Evolutionary conservation across 1,140 invertebrate genomes (phyloP), one percentile per base, ranked within the genome.

Genomic region (Medauroidea extradentata): DNA sequence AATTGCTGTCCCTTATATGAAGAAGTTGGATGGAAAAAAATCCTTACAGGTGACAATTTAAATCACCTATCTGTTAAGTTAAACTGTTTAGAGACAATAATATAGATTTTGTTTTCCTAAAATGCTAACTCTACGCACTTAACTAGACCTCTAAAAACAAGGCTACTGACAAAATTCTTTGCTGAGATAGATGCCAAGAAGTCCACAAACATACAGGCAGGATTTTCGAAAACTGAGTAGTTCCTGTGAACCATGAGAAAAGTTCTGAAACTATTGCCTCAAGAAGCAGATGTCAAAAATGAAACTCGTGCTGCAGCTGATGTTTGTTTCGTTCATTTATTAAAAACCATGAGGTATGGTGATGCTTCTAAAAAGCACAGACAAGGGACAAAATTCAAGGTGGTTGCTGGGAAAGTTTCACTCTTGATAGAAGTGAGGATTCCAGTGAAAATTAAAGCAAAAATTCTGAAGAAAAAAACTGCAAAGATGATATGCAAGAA

Each of bases 41-140:
- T 34, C 29, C 29, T 34, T 34, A 34, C 1, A 44, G 56, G 13
- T n/a, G 51, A 2, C 11, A 44, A 27, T 13, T 59, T 16, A 25
- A n/a, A 55, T 27, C 52, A 59, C 25, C 34, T 53, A 29, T 50
- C 61, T 39, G 62, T 64, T 50, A 42, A 8, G n/a, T 67, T 62
- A 52, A 41, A 59, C 11, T 60, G 14, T 41, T 34, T 67, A 18
- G 62, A 58, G 24, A 29, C 60, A 42, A 65, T 52, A 18, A 65
- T 60, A 13, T 59, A 65, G 49, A 42, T 66, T 38, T 46, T 34
- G 14, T 63, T 65, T 41, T 61, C 64, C 7, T 53, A 62, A n/a
- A n/a, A 4, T 34, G 5, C 29, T 4, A 34, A 34, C 29, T 34
- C 29, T 11, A 34, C 29, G 11, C 29, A 34, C 11, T 34, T 34